phyloP scores from a whole-genome alignment of 2,888 invertebrate genomes.

The Lithophane semibrunnea region DNA sequence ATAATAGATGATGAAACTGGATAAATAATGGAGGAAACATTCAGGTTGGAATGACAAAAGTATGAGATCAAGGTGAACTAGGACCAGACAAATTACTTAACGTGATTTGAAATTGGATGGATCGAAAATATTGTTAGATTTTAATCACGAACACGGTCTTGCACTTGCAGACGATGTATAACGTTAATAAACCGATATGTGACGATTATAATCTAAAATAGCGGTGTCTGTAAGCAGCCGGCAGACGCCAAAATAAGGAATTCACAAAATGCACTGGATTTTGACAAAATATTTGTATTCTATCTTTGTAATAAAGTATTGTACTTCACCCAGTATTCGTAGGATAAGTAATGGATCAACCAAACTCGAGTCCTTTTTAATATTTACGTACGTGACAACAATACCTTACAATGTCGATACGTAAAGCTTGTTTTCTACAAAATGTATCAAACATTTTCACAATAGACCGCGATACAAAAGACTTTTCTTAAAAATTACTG shows the following conservation, averaged over 20 bases:
- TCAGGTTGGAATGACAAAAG: slow-evolving; percentile 7
- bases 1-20: slow-evolving; percentile 49
- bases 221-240: background rate
- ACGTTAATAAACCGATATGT: background rate
- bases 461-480: slow-evolving; percentile 25
- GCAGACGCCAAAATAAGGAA: too few relatives aligned
- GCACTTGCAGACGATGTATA: background rate
- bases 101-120: slow-evolving; percentile 2
- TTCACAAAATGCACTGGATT: background rate
- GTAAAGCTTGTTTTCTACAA: slow-evolving; percentile 1
- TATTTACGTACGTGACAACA: background rate
- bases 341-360: background rate
- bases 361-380: background rate
- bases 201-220: background rate
- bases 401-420: background rate
- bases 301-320: background rate
- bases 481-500: slow-evolving; percentile 32
- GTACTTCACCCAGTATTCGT: background rate
- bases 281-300: background rate
- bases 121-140: slow-evolving; percentile 4
- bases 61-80: slow-evolving; percentile 13
- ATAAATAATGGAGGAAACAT: slow-evolving; percentile 43
- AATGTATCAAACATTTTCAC: slow-evolving; percentile 32
- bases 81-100: background rate
- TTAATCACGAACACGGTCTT: background rate